phyloP scores from a whole-genome alignment of 2,888 invertebrate species.

The Morpho achilles region DNA sequence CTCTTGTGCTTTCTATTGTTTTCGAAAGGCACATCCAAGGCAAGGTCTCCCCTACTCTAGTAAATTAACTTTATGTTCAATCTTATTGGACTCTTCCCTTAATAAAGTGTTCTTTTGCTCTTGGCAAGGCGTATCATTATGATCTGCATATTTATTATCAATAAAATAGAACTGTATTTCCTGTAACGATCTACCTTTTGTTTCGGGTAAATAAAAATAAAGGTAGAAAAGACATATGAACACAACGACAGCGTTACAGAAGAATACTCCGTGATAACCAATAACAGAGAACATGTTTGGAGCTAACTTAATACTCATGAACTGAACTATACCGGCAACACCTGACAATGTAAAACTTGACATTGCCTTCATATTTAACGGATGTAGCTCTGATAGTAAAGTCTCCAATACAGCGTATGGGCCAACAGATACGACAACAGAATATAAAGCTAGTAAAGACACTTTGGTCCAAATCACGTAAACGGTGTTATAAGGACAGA shows the following conservation, averaged over 20 bases:
- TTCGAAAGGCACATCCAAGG: too few species aligned
- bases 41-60: too few species aligned
- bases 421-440: conserved; percentile 26
- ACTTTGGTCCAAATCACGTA: conserved; percentile 19
- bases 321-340: conserved; percentile 24
- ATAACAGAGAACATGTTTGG: conserved; percentile 26
- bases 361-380: conserved; percentile 32
- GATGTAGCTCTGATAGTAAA: conserved; percentile 31
- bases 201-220: conserved; percentile 34
- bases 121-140: not conserved
- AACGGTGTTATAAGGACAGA: conserved; percentile 4
- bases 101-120: conserved; percentile 1
- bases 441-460: conserved; percentile 24
- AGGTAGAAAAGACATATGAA: conserved; percentile 28
- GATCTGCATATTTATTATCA: conserved; percentile 14
- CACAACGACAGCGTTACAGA: conserved; percentile 25
- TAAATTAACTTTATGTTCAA: not conserved
- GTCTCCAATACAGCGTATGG: conserved; percentile 32
- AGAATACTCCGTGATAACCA: conserved; percentile 33
- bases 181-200: conserved; percentile 32
- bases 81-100: not conserved
- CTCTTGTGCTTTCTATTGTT: too few species aligned
- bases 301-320: conserved; percentile 29
- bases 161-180: conserved; percentile 34
- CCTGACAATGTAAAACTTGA: conserved; percentile 25